phyloP scores from a whole-genome alignment of 2,888 invertebrate genomes.

The Spodoptera picta region DNA sequence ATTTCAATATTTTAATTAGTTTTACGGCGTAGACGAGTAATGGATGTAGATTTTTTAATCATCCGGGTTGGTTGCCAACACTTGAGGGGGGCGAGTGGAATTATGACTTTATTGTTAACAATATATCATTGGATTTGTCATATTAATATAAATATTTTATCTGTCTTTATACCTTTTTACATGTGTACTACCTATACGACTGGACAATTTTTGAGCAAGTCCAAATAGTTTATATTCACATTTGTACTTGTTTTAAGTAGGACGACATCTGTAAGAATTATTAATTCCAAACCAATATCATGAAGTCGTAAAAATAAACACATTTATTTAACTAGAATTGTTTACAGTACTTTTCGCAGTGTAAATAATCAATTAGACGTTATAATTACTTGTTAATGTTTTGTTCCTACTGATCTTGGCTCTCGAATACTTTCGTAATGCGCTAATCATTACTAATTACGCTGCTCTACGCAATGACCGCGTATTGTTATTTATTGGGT shows the following conservation, averaged over 20 bases:
- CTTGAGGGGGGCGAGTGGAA: constrained; percentile 21
- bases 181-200: too few species aligned
- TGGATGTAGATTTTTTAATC: constrained; percentile 13
- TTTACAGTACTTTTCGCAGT: too few species aligned
- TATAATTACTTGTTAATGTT: constrained; percentile 18
- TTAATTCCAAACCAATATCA: too few species aligned
- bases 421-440: constrained; percentile 21
- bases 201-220: too few species aligned
- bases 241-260: too few species aligned
- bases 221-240: too few species aligned
- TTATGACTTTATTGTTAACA: constrained; percentile 38
- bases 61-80: constrained; percentile 16
- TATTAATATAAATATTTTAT: constrained; percentile 5
- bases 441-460: constrained; percentile 50
- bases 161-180: too few species aligned
- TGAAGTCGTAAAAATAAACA: too few species aligned
- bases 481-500: constrained; percentile 53
- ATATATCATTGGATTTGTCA: constrained; percentile 30
- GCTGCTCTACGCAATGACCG: constrained; percentile 35
- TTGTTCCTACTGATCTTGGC: constrained; percentile 34
- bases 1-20: constrained; percentile 4
- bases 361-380: too few species aligned
- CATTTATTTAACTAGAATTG: too few species aligned
- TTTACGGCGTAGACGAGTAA: constrained; percentile 16
- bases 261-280: too few species aligned